phyloP scores from a whole-genome alignment of 2,888 invertebrate genomes.

The Stenodema calcarata region DNA sequence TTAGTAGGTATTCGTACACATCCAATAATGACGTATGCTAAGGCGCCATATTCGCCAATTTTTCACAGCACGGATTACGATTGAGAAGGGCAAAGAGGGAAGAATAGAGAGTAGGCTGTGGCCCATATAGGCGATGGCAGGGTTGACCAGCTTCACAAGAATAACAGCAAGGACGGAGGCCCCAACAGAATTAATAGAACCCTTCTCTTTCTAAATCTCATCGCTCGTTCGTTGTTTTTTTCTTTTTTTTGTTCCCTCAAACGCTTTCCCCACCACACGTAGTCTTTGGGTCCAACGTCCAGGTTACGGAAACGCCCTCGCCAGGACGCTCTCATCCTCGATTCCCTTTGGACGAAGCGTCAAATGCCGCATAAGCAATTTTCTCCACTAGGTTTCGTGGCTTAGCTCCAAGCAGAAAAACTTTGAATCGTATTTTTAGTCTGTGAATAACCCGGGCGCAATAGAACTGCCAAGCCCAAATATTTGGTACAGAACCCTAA shows the following conservation, averaged over 20 bases:
- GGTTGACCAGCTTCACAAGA: constrained; percentile 44
- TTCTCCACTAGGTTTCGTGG: background rate
- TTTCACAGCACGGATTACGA: too few relatives aligned
- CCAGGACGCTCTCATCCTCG: background rate
- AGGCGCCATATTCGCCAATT: too few relatives aligned
- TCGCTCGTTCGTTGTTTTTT: background rate
- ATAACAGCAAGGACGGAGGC: constrained; percentile 43
- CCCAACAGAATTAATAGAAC: constrained; percentile 27
- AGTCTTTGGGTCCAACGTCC: background rate
- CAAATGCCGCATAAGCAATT: constrained; percentile 6
- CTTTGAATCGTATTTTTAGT: constrained; percentile 12
- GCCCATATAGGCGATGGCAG: constrained; percentile 35
- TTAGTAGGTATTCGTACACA: too few relatives aligned
- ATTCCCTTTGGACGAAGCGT: background rate
- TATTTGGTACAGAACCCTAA: background rate
- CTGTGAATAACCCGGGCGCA: background rate
- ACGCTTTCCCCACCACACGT: background rate
- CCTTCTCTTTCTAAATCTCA: constrained; percentile 29
- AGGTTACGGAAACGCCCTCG: background rate
- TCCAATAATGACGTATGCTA: too few relatives aligned
- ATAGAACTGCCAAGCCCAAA: background rate
- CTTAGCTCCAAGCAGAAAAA: constrained; percentile 13
- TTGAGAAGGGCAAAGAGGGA: background rate
- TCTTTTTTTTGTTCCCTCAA: background rate
- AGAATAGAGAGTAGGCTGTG: constrained; percentile 39